phyloP scores from a whole-genome alignment of 2,888 invertebrate genomes.

The Biston betularia region DNA sequence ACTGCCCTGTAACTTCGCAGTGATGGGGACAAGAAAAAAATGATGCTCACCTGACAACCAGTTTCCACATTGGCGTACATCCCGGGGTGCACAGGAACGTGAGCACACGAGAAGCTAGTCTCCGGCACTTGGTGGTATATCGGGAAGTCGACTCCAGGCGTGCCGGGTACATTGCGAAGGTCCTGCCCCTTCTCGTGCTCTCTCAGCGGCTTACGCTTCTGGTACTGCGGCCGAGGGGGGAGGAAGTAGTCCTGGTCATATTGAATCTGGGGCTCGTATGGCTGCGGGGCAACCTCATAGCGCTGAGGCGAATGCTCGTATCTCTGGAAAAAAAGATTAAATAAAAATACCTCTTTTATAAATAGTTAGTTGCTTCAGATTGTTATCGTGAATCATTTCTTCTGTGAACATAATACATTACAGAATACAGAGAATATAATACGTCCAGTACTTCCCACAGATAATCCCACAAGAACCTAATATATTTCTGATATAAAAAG shows the following conservation, averaged over 20 bases:
- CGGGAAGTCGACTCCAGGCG: conserved; percentile 93
- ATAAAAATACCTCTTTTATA: no score
- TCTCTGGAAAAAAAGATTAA: conserved; percentile 9
- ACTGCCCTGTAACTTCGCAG: no score
- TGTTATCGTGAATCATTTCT: no score
- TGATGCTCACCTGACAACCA: conserved; percentile 90
- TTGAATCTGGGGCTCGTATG: conserved; percentile 69
- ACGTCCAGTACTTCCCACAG: no score
- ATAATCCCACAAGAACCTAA: no score
- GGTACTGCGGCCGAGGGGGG: conserved; percentile 53
- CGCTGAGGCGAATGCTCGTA: conserved; percentile 24
- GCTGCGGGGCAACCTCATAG: conserved; percentile 55
- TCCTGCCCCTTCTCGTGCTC: conserved; percentile 90
- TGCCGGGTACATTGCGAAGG: conserved; percentile 92
- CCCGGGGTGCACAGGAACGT: conserved; percentile 93
- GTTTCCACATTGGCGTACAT: conserved; percentile 97
- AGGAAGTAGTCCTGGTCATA: conserved; percentile 72
- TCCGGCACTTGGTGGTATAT: conserved; percentile 91
- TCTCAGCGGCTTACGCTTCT: conserved; percentile 72
- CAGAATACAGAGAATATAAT: no score
- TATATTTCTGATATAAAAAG: no score
- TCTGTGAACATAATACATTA: no score
- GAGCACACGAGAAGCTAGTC: conserved; percentile 92
- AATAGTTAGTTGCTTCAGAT: no score
- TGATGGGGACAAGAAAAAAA: no score